Conservation (phyloP, 2,113 vertebrate species). For the Aplodontia rufa region DNA sequence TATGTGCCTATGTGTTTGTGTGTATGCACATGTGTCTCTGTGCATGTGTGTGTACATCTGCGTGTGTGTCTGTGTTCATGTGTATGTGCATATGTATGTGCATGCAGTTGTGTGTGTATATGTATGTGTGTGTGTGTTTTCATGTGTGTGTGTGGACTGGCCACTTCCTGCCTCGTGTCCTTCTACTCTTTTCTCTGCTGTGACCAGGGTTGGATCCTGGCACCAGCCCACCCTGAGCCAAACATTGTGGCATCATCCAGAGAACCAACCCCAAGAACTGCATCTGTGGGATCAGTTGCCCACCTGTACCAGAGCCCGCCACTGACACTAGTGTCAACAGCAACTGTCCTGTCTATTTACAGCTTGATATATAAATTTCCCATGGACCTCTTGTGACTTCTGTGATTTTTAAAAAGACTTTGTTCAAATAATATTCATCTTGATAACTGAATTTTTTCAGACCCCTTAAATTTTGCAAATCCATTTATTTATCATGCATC, state of each 20-base stretch:
- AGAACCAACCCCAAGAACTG: fast-evolving
- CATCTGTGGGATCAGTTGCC: fast-evolving
- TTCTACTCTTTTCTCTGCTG: not conserved
- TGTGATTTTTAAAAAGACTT: not conserved
- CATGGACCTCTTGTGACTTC: too few relatives aligned
- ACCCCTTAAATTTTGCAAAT: too few relatives aligned
- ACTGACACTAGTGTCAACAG: fast-evolving
- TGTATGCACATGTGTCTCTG: too few relatives aligned
- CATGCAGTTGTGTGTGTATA: too few relatives aligned
- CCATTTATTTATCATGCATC: not conserved
- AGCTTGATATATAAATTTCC: fast-evolving
- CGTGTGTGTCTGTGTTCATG: not conserved
- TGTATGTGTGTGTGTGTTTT: not conserved
- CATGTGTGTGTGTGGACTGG: not conserved
- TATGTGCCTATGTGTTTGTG: too few relatives aligned
- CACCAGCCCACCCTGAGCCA: fast-evolving
- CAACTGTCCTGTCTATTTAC: fast-evolving
- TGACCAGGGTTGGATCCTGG: fast-evolving
- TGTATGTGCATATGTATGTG: fast-evolving
- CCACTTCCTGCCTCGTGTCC: fast-evolving
- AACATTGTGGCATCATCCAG: fast-evolving
- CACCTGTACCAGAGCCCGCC: fast-evolving
- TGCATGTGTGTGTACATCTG: too few relatives aligned
- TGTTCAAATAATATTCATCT: not conserved
- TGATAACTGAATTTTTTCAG: not conserved